Conservation (phyloP, 1,140 invertebrate species). For the Trachelipus rathkii region DNA sequence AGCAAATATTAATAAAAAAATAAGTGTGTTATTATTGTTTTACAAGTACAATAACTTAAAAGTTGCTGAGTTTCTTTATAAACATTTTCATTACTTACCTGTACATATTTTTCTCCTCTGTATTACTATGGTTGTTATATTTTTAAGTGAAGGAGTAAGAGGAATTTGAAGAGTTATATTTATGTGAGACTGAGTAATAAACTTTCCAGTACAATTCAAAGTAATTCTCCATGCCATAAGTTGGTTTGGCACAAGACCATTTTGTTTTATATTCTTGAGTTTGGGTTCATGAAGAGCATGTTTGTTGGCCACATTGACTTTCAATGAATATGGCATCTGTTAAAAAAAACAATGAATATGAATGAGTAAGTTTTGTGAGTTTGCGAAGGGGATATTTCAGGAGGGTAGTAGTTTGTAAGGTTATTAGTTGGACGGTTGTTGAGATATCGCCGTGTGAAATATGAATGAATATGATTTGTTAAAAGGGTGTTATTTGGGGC, state of each 20-base stretch:
- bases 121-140: neutral
- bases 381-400: too few species aligned
- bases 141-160: neutral
- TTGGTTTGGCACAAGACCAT: conserved; percentile 30
- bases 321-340: conserved; percentile 37
- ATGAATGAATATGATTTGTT: too few species aligned
- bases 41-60: too few species aligned
- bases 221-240: conserved; percentile 29
- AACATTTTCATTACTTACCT: neutral
- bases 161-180: neutral
- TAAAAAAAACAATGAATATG: too few species aligned
- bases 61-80: too few species aligned
- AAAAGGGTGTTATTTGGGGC: too few species aligned
- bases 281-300: conserved; percentile 22
- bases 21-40: too few species aligned
- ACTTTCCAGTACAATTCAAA: conserved; percentile 32
- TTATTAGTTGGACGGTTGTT: too few species aligned
- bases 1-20: too few species aligned
- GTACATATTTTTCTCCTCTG: neutral
- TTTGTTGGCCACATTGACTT: conserved; percentile 24
- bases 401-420: too few species aligned
- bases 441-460: too few species aligned
- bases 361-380: too few species aligned
- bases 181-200: conserved; percentile 26
- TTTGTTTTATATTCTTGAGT: conserved; percentile 33